Conservation (phyloP, 2,888 invertebrate genomes). For the Tupiocoris notatus region DNA sequence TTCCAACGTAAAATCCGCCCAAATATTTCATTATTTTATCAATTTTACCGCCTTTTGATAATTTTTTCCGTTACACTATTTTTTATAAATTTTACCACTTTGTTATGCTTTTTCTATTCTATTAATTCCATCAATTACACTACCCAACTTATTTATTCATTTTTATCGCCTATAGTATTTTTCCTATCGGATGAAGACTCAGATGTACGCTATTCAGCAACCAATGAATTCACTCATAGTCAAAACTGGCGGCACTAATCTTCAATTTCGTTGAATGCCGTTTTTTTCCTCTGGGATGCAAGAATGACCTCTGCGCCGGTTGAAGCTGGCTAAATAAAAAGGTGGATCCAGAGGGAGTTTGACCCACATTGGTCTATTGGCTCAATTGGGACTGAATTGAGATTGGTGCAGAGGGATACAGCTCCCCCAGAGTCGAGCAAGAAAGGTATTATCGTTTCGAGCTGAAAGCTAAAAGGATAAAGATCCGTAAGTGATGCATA, state of each 20-base stretch:
- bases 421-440: background rate
- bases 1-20: no score
- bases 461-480: background rate
- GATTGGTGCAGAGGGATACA: background rate
- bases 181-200: no score
- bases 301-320: background rate
- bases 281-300: background rate
- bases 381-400: slow-evolving; percentile 38
- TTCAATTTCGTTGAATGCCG: background rate
- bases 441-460: background rate
- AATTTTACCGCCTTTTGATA: no score
- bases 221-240: no score
- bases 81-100: no score
- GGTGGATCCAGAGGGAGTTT: background rate
- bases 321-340: background rate
- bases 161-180: no score
- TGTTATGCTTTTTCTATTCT: no score
- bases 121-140: no score
- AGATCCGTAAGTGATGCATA: background rate
- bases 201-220: no score
- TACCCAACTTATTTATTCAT: no score
- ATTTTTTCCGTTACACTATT: no score
- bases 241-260: background rate
- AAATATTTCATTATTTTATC: no score
- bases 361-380: slow-evolving; percentile 40